Evolutionary conservation across 2,113 vertebrate genomes (phyloP).

Genomic region (Percopsis transmontana): DNA sequence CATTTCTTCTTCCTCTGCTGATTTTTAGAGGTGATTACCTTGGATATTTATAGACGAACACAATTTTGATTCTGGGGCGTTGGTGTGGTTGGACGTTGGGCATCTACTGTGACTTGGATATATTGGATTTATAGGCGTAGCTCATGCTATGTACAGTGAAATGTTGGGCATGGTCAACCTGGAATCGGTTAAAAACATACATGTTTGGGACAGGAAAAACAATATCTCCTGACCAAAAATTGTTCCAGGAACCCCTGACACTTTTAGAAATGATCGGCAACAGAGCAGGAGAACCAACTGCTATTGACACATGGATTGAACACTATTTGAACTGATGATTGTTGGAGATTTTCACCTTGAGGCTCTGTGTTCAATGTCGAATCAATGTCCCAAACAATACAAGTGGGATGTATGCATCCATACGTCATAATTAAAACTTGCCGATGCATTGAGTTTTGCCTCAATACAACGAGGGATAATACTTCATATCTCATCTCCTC

Average conservation of each 20-base stretch:
- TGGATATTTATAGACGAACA: slow-evolving; percentile 89
- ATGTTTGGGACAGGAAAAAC: too few species aligned
- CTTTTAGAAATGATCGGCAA: slow-evolving; percentile 18
- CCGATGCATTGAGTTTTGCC: slow-evolving; percentile 44
- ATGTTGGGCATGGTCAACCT: slow-evolving; percentile 7
- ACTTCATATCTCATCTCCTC: neutral
- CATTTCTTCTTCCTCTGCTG: slow-evolving; percentile 81
- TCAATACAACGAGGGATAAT: slow-evolving; percentile 42
- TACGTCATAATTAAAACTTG: slow-evolving; percentile 43
- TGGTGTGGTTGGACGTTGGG: slow-evolving; percentile 39
- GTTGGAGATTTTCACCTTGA: slow-evolving; percentile 52
- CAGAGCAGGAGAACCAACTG: slow-evolving; percentile 31
- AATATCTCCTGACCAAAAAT: too few species aligned
- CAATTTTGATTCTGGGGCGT: slow-evolving; percentile 80
- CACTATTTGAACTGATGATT: slow-evolving; percentile 27
- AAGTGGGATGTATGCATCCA: slow-evolving; percentile 25
- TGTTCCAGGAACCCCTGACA: neutral
- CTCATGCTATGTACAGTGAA: slow-evolving; percentile 15
- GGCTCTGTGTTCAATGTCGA: slow-evolving; percentile 15
- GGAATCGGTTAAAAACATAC: slow-evolving; percentile 56
- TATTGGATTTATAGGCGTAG: slow-evolving; percentile 31
- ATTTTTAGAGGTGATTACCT: slow-evolving; percentile 90
- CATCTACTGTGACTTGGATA: slow-evolving; percentile 32
- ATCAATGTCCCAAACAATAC: slow-evolving; percentile 33
- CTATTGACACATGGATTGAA: slow-evolving; percentile 39